These are phyloP conservation scores for Chrysemys picta DNA, from an alignment of 2,113 vertebrate species.

Conservation along the genomic window DNA sequence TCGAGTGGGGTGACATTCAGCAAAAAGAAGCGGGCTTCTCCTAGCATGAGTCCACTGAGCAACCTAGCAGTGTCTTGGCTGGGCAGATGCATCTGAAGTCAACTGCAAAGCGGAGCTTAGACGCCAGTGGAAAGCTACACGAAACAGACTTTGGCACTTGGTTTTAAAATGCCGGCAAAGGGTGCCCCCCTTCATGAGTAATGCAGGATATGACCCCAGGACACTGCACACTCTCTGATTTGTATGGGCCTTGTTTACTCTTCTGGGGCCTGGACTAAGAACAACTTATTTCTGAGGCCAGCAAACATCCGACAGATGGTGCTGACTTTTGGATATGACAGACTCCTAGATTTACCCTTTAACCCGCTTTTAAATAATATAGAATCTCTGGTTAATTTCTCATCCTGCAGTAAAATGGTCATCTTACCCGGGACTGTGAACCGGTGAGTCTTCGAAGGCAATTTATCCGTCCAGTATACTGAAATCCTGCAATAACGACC, in stretches of 20 bases:
- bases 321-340: background rate
- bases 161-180: background rate
- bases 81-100: background rate
- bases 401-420: background rate
- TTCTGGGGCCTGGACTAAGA: background rate
- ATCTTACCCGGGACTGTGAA: conserved; percentile 36
- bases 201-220: background rate
- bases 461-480: conserved; percentile 66
- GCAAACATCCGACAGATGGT: background rate
- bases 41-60: background rate
- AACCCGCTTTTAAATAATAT: too few relatives aligned
- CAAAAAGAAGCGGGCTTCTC: background rate
- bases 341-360: background rate
- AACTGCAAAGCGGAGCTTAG: background rate
- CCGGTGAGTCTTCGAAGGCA: background rate
- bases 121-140: background rate
- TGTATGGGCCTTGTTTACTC: background rate
- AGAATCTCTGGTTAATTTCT: background rate
- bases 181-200: background rate
- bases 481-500: conserved; percentile 62
- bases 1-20: background rate
- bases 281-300: background rate
- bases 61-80: background rate
- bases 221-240: background rate
- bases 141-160: background rate